A percentile compares a stretch with the other conserved stretches of the same genome.
phyloP scores from a whole-genome alignment of 2,888 invertebrate species.

The Seira ritae region DNA sequence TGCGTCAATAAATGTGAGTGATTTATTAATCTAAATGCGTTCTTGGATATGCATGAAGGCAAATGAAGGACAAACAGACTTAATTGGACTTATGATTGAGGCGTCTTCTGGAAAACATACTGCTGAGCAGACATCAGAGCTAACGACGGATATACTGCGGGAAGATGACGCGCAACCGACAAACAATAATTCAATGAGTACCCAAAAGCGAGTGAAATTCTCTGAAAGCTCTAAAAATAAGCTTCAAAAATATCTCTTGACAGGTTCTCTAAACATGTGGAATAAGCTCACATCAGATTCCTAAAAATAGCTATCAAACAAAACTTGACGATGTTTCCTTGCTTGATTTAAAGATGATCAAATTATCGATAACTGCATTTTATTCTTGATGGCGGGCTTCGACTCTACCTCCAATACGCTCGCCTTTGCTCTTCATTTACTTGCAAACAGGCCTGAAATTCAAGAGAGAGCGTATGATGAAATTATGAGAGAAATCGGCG shows the following conservation, averaged over 20 bases:
- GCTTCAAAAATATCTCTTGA: neutral
- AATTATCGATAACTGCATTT: constrained; percentile 71
- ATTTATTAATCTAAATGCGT: neutral
- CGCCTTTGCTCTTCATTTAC: constrained; percentile 71
- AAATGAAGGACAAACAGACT: constrained; percentile 64
- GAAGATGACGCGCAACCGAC: constrained; percentile 55
- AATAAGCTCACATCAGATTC: no score
- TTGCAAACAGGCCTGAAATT: constrained; percentile 71
- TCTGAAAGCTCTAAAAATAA: no score
- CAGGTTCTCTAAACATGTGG: neutral
- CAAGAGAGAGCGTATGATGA: constrained; percentile 71
- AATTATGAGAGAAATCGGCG: constrained; percentile 71
- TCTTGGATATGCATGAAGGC: constrained; percentile 35
- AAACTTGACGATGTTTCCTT: neutral
- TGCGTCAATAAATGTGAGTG: no score
- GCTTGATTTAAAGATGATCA: constrained; percentile 63
- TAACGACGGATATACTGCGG: constrained; percentile 69
- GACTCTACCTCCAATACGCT: constrained; percentile 72
- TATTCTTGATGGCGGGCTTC: constrained; percentile 72
- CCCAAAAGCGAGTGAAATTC: constrained; percentile 22
- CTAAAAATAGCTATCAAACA: no score
- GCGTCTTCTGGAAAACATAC: constrained; percentile 69
- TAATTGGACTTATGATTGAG: constrained; percentile 72
- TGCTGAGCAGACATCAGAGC: constrained; percentile 60
- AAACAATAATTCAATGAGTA: constrained; percentile 23